Evolutionary conservation across 1,140 invertebrate genomes (phyloP).

Genomic region (Carcinoscorpius rotundicauda): DNA sequence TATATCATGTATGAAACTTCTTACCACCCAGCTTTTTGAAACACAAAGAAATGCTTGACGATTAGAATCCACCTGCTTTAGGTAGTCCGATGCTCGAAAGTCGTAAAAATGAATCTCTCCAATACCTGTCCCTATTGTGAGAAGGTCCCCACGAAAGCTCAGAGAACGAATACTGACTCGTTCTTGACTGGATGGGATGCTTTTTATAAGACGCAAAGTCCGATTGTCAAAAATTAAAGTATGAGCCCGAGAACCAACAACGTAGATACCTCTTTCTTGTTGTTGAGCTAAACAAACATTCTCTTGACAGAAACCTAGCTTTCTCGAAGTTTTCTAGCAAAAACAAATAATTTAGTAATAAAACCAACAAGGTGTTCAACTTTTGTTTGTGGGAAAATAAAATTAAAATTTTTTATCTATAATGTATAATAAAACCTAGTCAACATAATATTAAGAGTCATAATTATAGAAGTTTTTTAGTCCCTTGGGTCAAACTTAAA

Average conservation of each 20-base stretch:
- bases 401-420: too few relatives aligned
- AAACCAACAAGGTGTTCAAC: too few relatives aligned
- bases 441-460: too few relatives aligned
- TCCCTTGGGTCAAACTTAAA: too few relatives aligned
- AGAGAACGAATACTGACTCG: slow-evolving; percentile 61
- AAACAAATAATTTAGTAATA: slow-evolving; percentile 2
- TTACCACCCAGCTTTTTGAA: too few relatives aligned
- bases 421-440: too few relatives aligned
- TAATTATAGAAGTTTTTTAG: too few relatives aligned
- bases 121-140: slow-evolving; percentile 85
- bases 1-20: too few relatives aligned
- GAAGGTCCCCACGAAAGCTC: slow-evolving; percentile 72
- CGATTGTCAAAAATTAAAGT: slow-evolving; percentile 77
- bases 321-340: slow-evolving; percentile 62
- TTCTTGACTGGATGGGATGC: slow-evolving; percentile 37
- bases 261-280: slow-evolving; percentile 64
- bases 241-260: slow-evolving; percentile 84
- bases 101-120: slow-evolving; percentile 91
- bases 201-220: slow-evolving; percentile 59
- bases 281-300: slow-evolving; percentile 84
- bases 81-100: slow-evolving; percentile 73
- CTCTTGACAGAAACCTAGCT: slow-evolving; percentile 76
- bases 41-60: too few relatives aligned
- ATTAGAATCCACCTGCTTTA: slow-evolving; percentile 55
- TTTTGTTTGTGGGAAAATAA: too few relatives aligned